Evolutionary conservation across 2,113 vertebrate genomes (phyloP), one percentile per base, ranked within the genome.

Genomic region (Tapirus terrestris): DNA sequence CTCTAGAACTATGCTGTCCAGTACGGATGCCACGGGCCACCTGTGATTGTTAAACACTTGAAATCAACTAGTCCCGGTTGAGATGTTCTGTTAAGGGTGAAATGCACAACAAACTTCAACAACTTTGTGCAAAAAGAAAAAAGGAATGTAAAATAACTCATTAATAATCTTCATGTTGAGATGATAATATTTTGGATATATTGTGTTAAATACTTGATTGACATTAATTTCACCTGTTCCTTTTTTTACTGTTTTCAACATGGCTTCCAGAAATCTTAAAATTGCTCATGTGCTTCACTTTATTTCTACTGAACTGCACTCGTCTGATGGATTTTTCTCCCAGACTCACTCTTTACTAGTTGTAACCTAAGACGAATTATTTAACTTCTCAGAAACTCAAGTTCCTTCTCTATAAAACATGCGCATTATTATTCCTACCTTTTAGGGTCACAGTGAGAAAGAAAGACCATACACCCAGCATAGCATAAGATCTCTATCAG

Each of bases 351-450:
- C 87, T 48, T 31, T 39, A 63, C 25, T 82, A 76, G 20, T 36
- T 31, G 6, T 58, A 65, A 76, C 16, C 51, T 94, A 90, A 82
- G 5, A 60, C 21, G 72, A 89, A 89, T 60, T 36, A 31, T 79
- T 86, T 25, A 39, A 75, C 48, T 79, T 73, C 63, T 87, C 60
- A n/a, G 6, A 84, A 83, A 27, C 21, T 89, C 17, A 61, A n/a
- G 63, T 81, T 84, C 53, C 51, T 94, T 94, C 43, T 94, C 63
- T 84, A 18, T 23, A 89, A 89, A 93, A 85, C 11, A 45, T 51
- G 63, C 63, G 36, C 60, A 75, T 20, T 45, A 16, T 31, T 25
- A 73, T 58, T 53, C n/a, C 33, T 79, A 16, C 36, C 31, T 91
- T n/a, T 67, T 68, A 92, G 76, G 43, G 12, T 84, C 76, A 17